A percentile compares a stretch with the other conserved stretches of the same genome.
These are phyloP conservation scores for Pseudolaguvia tuberculata DNA, from an alignment of 2,113 vertebrate species.

Conservation along the genomic window DNA sequence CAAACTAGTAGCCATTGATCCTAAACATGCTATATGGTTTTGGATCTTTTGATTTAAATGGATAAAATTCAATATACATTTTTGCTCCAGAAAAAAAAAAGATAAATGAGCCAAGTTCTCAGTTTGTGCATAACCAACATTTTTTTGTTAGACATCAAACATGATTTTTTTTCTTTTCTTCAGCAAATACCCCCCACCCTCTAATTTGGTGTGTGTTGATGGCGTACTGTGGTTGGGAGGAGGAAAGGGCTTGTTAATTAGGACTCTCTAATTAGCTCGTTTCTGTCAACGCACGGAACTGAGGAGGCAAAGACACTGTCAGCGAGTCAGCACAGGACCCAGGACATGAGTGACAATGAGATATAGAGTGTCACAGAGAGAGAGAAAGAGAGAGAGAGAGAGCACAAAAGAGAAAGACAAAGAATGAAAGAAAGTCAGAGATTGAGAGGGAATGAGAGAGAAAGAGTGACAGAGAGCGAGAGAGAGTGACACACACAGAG, in stretches of 20 bases:
- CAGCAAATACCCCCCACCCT: not conserved
- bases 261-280: slow-evolving; percentile 53
- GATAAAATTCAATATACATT: not conserved
- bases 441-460: slow-evolving; percentile 32
- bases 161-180: not conserved
- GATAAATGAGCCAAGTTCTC: not conserved
- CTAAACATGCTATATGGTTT: no score
- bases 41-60: not conserved
- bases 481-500: not conserved
- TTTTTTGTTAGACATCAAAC: slow-evolving; percentile 9
- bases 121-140: not conserved
- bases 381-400: not conserved
- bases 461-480: not conserved
- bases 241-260: slow-evolving; percentile 52
- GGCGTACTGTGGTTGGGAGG: slow-evolving; percentile 12
- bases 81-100: not conserved
- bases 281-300: slow-evolving; percentile 54
- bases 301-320: slow-evolving; percentile 42
- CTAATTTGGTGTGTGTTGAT: slow-evolving; percentile 27
- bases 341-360: slow-evolving; percentile 32
- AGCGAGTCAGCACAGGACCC: slow-evolving; percentile 38
- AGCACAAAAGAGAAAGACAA: no score
- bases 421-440: slow-evolving; percentile 24
- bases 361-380: slow-evolving; percentile 30
- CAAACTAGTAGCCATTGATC: no score